Base-by-base conservation (phyloP, 1,140 invertebrate species). In the Ooceraea biroi region DNA sequence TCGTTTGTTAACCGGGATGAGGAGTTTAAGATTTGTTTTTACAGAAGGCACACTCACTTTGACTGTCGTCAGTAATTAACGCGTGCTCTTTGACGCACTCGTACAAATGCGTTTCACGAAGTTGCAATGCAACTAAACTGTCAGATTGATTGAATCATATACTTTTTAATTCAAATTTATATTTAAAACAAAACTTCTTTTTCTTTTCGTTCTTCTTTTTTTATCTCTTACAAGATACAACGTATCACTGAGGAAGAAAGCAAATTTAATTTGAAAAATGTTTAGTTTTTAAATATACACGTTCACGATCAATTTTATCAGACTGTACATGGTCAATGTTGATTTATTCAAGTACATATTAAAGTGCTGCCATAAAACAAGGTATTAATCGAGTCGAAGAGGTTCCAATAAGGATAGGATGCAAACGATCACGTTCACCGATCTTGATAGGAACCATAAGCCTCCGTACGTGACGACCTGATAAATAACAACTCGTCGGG, bases 91-190 rank as follows among this genome's bases (percentile, higher is more conserved):
- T 5, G n/a, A 46, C 27, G 8, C 55, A 36, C 36, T 69, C 36
- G 55, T 52, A 27, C 30, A 71, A 71, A 41, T 72, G 5, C 19
- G 30, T 17, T 63, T 65, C 48, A 27, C 36, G 46, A 65, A 63
- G 63, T 76, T 63, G 25, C 60, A 63, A 76, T 63, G 66, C 46
- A 10, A 50, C 22, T 10, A 27, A 30, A 63, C 27, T 63, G 72
- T 61, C 41, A 46, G 36, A 58, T 48, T 27, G 7, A 36, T 36
- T 7, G 36, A 36, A 7, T 36, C 36, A 7, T 7, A 36, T 36
- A 36, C 7, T 7, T 36, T 36, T 36, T 36, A 36, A 7, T 36
- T 36, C 36, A 3, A 36, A 7, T 36, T 36, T 36, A 36, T 3
- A 36, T 7, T 36, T 2, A 7, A 36, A 36, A 2, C 36, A 36